Conservation (phyloP, 2,113 vertebrate genomes). For the Lophius piscatorius region DNA sequence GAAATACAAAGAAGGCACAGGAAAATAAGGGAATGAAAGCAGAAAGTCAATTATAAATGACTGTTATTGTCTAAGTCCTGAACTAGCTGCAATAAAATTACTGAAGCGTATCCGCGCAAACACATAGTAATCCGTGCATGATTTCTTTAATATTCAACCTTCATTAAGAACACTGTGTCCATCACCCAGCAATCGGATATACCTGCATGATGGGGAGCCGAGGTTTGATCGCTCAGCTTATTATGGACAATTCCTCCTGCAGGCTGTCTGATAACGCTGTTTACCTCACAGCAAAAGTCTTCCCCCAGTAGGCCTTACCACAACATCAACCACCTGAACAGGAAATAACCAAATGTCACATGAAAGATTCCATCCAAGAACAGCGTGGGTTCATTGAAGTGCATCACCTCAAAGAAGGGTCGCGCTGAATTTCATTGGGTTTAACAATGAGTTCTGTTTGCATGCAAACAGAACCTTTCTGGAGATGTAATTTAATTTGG, state of each 20-base stretch:
- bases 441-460: slow-evolving; percentile 15
- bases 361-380: slow-evolving; percentile 5
- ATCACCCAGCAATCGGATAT: slow-evolving; percentile 51
- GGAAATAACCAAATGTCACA: not conserved
- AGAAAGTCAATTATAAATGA: not conserved
- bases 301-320: slow-evolving; percentile 30
- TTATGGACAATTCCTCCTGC: slow-evolving; percentile 75
- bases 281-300: slow-evolving; percentile 48
- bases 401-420: not conserved
- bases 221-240: slow-evolving; percentile 57
- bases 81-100: not conserved
- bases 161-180: slow-evolving; percentile 6
- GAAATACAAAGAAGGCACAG: not conserved
- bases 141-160: slow-evolving; percentile 19
- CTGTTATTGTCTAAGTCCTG: not conserved
- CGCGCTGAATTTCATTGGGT: slow-evolving; percentile 4
- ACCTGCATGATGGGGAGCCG: slow-evolving; percentile 33
- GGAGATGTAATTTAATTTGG: slow-evolving; percentile 11
- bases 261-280: slow-evolving; percentile 68
- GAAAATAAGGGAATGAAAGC: not conserved
- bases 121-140: slow-evolving; percentile 8
- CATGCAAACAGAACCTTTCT: slow-evolving; percentile 6
- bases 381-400: not conserved
- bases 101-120: no score
- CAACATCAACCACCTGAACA: not conserved